A percentile compares a stretch with the other conserved stretches of the same genome.
phyloP scores from a whole-genome alignment of 2,797 vertebrate species.

The Taeniopygia guttata region DNA sequence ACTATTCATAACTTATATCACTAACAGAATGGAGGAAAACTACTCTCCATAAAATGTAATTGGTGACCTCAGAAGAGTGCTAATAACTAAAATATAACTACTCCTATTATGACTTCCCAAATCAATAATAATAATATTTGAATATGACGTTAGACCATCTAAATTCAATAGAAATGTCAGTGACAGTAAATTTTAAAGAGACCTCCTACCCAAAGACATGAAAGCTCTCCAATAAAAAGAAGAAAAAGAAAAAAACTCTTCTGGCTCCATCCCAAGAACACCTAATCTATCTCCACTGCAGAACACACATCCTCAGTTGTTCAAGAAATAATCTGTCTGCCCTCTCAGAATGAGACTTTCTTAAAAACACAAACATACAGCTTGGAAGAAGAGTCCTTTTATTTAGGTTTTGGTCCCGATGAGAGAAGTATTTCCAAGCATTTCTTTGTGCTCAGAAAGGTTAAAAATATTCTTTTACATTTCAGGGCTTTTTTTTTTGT shows the following conservation, averaged over 20 bases:
- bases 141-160: slow-evolving; percentile 60
- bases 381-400: not conserved
- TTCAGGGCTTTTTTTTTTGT: not conserved
- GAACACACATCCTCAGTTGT: not conserved
- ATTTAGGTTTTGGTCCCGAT: not conserved
- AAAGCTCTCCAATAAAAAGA: slow-evolving; percentile 38
- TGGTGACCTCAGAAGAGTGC: slow-evolving; percentile 56
- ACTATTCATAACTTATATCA: slow-evolving; percentile 54
- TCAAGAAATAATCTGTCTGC: not conserved
- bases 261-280: slow-evolving; percentile 11
- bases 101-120: slow-evolving; percentile 61
- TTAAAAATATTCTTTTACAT: not conserved
- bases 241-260: not conserved
- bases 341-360: not conserved
- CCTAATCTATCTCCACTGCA: not conserved
- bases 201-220: slow-evolving; percentile 36
- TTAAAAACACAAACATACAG: not conserved
- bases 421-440: not conserved
- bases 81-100: slow-evolving; percentile 64
- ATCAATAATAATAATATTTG: slow-evolving; percentile 70
- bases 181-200: slow-evolving; percentile 63
- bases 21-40: slow-evolving; percentile 39
- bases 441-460: not conserved
- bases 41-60: slow-evolving; percentile 61
- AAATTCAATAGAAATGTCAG: slow-evolving; percentile 65